These are phyloP conservation scores for Pseudobourletiella spinata DNA, from an alignment of 1,140 invertebrate genomes.

Conservation along the genomic window DNA sequence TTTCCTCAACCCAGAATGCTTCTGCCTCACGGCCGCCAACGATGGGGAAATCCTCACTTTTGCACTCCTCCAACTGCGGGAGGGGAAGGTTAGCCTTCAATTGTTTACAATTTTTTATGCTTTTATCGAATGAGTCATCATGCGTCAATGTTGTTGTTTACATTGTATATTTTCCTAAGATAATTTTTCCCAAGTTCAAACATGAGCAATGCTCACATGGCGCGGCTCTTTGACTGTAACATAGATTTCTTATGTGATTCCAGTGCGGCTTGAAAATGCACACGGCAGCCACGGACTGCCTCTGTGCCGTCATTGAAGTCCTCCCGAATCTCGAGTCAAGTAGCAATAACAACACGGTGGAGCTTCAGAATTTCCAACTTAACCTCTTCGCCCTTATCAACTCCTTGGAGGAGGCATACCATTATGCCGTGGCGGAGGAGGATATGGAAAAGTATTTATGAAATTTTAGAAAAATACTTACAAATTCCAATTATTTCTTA, in stretches of 20 bases:
- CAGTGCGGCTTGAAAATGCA: slow-evolving; percentile 30
- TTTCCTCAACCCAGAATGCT: slow-evolving; percentile 30
- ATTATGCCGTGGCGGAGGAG: slow-evolving; percentile 83
- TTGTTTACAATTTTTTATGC: background rate
- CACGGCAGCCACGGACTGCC: slow-evolving; percentile 29
- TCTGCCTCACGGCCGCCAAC: slow-evolving; percentile 18
- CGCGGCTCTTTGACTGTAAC: background rate
- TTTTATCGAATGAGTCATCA: too few species aligned
- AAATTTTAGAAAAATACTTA: too few species aligned
- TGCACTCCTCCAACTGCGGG: slow-evolving; percentile 35
- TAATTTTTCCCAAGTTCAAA: too few species aligned
- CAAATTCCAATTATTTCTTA: too few species aligned
- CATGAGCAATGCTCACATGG: too few species aligned
- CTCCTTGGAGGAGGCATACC: slow-evolving; percentile 74
- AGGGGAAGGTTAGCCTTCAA: slow-evolving; percentile 28
- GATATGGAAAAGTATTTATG: slow-evolving; percentile 52
- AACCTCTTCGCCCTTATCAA: slow-evolving; percentile 73
- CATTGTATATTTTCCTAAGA: too few species aligned
- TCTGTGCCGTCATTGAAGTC: slow-evolving; percentile 62
- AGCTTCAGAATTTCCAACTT: slow-evolving; percentile 55
- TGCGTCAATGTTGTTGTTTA: too few species aligned
- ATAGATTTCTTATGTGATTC: slow-evolving; percentile 7
- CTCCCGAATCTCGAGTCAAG: slow-evolving; percentile 75
- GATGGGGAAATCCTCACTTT: slow-evolving; percentile 26
- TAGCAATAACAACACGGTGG: slow-evolving; percentile 54